Base-by-base conservation (phyloP, 1,140 invertebrate species). In the Nasonia longicornis region DNA sequence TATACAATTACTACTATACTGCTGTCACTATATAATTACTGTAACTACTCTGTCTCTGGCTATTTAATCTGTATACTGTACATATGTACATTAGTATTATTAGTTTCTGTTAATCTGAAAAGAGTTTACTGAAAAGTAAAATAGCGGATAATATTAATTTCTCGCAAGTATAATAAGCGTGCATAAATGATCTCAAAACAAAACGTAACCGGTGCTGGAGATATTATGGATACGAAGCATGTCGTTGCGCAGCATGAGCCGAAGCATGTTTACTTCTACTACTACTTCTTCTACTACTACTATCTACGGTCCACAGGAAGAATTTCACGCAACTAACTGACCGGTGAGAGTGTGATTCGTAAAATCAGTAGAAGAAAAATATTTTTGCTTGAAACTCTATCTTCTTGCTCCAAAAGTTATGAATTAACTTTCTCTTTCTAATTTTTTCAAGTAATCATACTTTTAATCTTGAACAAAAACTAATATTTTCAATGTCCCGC, bases 151-250 rank as follows among this genome's bases (percentile, higher is more conserved):
- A 58, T n/a, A 58, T 16, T 16, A 20, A 20, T 58, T 20, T 52
- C 20, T 20, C 52, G 6, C 52, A 58, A 58, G 16, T n/a, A 58
- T 12, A 4, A 72, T n/a, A 45, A 2, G 35, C 38, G n/a, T 20
- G n/a, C 6, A 69, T 10, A n/a, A 81, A 77, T 81, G 80, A 81
- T 81, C 74, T 81, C 63, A 81, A 81, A 72, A 66, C 16, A 79
- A 67, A 26, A 81, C 38, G 20, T 35, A 42, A 79, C 3, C 16
- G 81, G 63, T 78, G 81, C 26, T 79, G 81, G 81, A 58, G 38
- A 42, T 42, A 42, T 58, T 20, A 74, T 74, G 70, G 75, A 72
- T 77, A 72, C 75, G 74, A 48, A 82, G 83, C 83, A 82, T 84
- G 80, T 74, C 45, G 26, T 76, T 79, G 75, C 31, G 22, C 67